phyloP scores from a whole-genome alignment of 2,113 vertebrate species.

The Puffinus mauretanicus region DNA sequence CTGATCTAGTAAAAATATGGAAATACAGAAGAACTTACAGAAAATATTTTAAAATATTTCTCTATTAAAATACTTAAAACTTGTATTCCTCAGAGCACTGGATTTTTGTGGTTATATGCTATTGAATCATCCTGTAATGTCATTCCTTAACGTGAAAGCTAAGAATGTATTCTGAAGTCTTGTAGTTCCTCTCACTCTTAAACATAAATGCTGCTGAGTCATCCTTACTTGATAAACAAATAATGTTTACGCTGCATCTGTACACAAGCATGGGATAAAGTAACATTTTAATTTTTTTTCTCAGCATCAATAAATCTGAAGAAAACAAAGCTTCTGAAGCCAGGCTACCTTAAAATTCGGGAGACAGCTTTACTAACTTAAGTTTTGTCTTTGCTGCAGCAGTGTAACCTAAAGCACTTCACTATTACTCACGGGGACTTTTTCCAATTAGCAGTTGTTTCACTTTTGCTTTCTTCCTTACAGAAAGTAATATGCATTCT shows the following conservation, averaged over 20 bases:
- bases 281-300: not conserved
- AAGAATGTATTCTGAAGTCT: not conserved
- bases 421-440: not conserved
- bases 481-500: not conserved
- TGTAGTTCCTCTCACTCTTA: not conserved
- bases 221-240: constrained; percentile 9
- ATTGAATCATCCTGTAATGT: not conserved
- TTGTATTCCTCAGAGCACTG: not conserved
- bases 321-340: not conserved
- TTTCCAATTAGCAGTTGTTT: not conserved
- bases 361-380: not conserved
- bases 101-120: not conserved
- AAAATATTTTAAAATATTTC: not conserved
- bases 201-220: constrained; percentile 43
- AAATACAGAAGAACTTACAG: not conserved
- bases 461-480: constrained; percentile 9
- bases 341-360: not conserved
- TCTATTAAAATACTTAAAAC: not conserved
- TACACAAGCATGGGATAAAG: not conserved
- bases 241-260: not conserved
- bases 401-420: not conserved
- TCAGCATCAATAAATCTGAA: not conserved
- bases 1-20: not conserved
- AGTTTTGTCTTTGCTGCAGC: not conserved
- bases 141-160: not conserved